Conservation (phyloP, 2,113 vertebrate genomes). For the Menura novaehollandiae region DNA sequence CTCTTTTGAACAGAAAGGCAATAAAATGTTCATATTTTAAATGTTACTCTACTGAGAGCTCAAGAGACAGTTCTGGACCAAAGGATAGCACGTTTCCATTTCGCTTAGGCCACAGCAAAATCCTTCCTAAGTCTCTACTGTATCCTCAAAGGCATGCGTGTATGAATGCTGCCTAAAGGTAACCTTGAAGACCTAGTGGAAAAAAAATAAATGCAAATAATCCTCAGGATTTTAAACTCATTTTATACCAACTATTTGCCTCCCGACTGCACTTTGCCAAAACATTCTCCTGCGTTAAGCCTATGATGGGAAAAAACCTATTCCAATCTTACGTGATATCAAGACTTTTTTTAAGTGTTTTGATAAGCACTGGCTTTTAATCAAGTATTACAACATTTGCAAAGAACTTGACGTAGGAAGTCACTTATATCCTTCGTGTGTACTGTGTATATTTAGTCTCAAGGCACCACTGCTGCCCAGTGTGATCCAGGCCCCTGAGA, state of each 20-base stretch:
- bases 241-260: background rate
- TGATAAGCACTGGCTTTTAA: conserved; percentile 1
- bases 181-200: background rate
- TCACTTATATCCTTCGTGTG: background rate
- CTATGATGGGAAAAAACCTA: background rate
- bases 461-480: background rate
- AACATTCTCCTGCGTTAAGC: background rate
- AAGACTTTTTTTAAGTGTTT: background rate
- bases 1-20: background rate
- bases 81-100: background rate
- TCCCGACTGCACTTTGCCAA: background rate
- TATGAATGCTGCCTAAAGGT: background rate
- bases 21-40: background rate
- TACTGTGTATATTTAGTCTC: background rate
- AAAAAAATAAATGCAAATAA: background rate
- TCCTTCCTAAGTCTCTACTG: background rate
- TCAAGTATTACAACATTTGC: background rate
- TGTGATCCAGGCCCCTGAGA: background rate
- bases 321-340: background rate
- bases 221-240: background rate
- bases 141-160: background rate
- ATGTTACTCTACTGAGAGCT: background rate
- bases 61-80: background rate
- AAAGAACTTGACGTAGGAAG: background rate
- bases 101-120: background rate